Conservation (phyloP, 2,797 vertebrate species). For the Falco biarmicus region DNA sequence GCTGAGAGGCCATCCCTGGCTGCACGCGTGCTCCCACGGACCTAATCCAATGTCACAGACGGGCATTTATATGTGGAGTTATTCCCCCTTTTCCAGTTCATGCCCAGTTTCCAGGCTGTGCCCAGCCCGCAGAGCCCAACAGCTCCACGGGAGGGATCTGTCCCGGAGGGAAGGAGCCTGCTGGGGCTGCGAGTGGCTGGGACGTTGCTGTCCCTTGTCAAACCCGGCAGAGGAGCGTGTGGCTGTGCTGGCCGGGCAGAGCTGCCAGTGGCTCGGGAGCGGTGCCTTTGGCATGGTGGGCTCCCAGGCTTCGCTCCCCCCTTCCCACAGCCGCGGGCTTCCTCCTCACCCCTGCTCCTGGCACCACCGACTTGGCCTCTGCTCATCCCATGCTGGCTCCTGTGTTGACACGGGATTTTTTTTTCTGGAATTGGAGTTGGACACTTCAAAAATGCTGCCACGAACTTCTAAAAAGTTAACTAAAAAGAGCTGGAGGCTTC, state of each 20-base stretch:
- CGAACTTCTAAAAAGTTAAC: not conserved
- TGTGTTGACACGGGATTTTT: accelerated
- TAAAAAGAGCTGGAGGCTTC: not conserved
- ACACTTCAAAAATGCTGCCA: not conserved
- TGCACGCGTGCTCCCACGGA: accelerated
- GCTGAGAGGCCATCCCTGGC: not conserved
- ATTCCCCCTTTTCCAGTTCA: not conserved
- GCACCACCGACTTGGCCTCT: accelerated
- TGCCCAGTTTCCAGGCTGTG: not conserved
- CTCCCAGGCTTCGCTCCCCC: not conserved
- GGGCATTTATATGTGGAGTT: not conserved
- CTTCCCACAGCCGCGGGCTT: accelerated
- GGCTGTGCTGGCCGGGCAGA: accelerated
- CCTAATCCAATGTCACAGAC: accelerated
- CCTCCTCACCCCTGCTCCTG: not conserved
- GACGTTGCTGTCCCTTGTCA: accelerated
- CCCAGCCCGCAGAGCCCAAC: accelerated
- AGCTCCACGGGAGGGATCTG: not conserved
- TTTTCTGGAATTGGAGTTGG: not conserved
- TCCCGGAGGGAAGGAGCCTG: accelerated
- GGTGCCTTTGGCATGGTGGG: accelerated
- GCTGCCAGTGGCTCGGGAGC: not conserved
- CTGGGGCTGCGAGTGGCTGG: accelerated
- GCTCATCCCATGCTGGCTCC: accelerated
- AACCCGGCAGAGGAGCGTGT: accelerated